Evolutionary conservation across 2,797 vertebrate genomes (phyloP), one percentile per base, ranked within the genome.

Genomic region (Melanotaenia boesemani): DNA sequence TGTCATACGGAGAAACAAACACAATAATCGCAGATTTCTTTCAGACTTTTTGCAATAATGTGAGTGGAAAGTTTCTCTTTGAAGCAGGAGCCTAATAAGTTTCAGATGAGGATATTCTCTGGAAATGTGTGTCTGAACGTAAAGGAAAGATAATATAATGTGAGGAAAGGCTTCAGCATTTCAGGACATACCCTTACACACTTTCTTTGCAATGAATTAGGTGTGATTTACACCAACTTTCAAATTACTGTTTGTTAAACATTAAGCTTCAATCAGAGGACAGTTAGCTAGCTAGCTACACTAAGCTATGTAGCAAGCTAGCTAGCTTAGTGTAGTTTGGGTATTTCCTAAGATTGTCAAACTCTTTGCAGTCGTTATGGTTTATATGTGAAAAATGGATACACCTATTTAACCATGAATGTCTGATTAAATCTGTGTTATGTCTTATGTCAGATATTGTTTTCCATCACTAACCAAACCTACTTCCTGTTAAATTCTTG

Each of bases 41-140:
- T 66, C 59, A 22, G 68, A 87, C 59, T 62, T 50, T 52, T 58
- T 81, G 81, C 85, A 86, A 80, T 86, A 86, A 85, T 70, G 70
- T 79, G 37, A 76, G 59, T 70, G 71, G 83, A 50, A 69, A 63
- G 65, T 13, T 55, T 24, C 50, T 54, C 36, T 72, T 56, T 46
- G 70, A 76, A 70, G 66, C 72, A 80, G 44, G 58, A 83, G 56
- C 22, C 66, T 72, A 78, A 86, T 87, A 64, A 72, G 74, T 62
- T 69, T 50, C 80, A 87, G 82, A 85, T 84, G 77, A 46, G 41
- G 41, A 46, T 15, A 16, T 46, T 11, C 24, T 36, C 32, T 63
- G 20, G 54, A 62, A 46, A 32, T 63, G 8, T 72, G 48, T 70
- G 76, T 50, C n/a, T 70, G 44, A 70, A 22, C 16, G 30, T 4